Evolutionary conservation across 1,140 invertebrate genomes (phyloP).

Genomic region (Chironomus tepperi): DNA sequence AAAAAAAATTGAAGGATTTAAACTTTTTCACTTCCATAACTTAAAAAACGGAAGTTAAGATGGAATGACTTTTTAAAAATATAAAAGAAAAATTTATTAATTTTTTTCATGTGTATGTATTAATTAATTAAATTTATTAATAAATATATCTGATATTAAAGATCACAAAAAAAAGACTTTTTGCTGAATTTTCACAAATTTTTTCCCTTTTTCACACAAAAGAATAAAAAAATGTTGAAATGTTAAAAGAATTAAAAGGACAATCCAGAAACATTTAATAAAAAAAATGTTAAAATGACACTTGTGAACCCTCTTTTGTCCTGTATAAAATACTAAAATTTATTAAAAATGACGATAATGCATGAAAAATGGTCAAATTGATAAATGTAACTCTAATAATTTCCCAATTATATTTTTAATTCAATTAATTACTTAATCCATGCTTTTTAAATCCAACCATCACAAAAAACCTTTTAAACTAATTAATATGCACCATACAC

Average conservation of each 20-base stretch:
- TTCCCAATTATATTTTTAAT: background rate
- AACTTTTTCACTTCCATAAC: background rate
- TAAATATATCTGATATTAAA: background rate
- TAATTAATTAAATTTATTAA: background rate
- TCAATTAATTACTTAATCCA: background rate
- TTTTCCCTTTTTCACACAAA: background rate
- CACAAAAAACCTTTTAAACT: background rate
- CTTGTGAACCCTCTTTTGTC: conserved; percentile 1
- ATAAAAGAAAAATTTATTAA: background rate
- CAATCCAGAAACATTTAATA: background rate
- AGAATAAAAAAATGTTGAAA: background rate
- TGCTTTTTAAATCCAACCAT: background rate
- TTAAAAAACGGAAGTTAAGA: background rate
- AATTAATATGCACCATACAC: background rate
- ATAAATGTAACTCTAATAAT: background rate
- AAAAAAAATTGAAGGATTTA: background rate
- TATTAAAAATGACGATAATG: background rate
- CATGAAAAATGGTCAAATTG: background rate
- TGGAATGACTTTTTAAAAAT: background rate
- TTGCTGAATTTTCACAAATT: background rate
- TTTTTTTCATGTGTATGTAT: conserved; percentile 1
- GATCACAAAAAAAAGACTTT: background rate
- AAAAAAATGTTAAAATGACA: background rate
- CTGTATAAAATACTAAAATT: background rate
- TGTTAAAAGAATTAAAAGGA: background rate